Base-by-base conservation (phyloP, 2,113 vertebrate genomes). In the Cyprinodon variegatus region DNA sequence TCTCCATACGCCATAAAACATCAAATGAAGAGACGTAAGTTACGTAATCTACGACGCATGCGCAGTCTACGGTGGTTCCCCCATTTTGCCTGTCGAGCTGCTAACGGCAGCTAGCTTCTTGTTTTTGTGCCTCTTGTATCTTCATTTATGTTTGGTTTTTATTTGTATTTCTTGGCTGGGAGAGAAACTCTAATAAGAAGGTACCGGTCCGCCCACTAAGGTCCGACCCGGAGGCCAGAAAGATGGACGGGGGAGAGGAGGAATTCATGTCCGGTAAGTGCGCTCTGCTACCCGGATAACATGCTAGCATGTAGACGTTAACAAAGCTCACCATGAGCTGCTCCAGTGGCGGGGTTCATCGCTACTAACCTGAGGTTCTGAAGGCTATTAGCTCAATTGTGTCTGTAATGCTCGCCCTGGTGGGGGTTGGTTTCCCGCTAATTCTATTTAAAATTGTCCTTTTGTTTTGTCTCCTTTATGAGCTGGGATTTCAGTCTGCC, bases 241-340 rank as follows among this genome's bases (percentile, higher is more conserved):
- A 43, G 37, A 95, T 95, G 94, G 92, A 94, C 82, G 92, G 86
- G 65, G 94, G 91, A 50, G 94, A 92, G 41, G 93, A 94, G 41
- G 94, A 94, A 13, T 88, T 93, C 68, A 70, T 87, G 86, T 69
- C 94, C 43, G 93, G 93, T 94, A 89, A 77, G 9, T 20, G 12
- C 29, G 68, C 72, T 82, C 86, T 87, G 76, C 89, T 82, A 84
- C 48, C 45, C n/a, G 10, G 37, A 29, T 69, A 3, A 53, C 67
- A 3, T 11, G 4, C 22, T 57, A 50, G 62, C n/a, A 62, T 37
- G 40, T 37, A 45, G 61, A 36, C 61, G 20, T 7, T 8, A 17
- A 38, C 29, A 62, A 38, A 8, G 14, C 61, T 62, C 14, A 9
- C 53, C n/a, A 20, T n/a, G 53, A n/a, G 14, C 15, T 41, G 4